These are phyloP conservation scores for Muntiacus reevesi DNA, from an alignment of 2,113 vertebrate species.

Conservation along the genomic window DNA sequence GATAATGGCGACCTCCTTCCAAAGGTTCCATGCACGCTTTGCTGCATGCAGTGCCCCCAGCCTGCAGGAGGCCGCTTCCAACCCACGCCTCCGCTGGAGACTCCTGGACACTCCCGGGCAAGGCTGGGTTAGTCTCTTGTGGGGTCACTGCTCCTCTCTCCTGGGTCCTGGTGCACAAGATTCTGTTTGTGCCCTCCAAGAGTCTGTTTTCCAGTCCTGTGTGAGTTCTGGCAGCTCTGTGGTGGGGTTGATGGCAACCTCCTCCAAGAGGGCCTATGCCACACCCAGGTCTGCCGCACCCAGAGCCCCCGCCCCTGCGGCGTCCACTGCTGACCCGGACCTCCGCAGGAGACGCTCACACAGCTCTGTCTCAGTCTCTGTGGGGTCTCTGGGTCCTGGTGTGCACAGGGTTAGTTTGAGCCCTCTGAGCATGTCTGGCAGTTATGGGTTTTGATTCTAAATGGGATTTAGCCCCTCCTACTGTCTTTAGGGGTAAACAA, in stretches of 20 bases:
- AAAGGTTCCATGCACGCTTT: fast-evolving
- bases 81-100: fast-evolving
- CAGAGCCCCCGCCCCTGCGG: neutral
- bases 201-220: neutral
- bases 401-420: neutral
- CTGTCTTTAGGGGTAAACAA: neutral
- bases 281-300: neutral
- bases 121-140: neutral
- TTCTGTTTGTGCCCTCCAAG: neutral
- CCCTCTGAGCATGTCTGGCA: neutral
- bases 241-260: neutral
- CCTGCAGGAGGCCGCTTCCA: neutral
- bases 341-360: neutral
- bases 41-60: neutral
- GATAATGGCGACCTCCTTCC: neutral
- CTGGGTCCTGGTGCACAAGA: neutral
- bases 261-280: neutral
- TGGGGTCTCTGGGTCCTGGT: neutral
- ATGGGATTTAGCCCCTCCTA: fast-evolving
- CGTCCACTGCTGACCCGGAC: neutral
- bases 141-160: neutral
- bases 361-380: neutral
- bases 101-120: neutral
- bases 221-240: neutral
- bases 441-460: neutral